phyloP scores from a whole-genome alignment of 2,888 invertebrate species.

The Diplazon laetatorius region DNA sequence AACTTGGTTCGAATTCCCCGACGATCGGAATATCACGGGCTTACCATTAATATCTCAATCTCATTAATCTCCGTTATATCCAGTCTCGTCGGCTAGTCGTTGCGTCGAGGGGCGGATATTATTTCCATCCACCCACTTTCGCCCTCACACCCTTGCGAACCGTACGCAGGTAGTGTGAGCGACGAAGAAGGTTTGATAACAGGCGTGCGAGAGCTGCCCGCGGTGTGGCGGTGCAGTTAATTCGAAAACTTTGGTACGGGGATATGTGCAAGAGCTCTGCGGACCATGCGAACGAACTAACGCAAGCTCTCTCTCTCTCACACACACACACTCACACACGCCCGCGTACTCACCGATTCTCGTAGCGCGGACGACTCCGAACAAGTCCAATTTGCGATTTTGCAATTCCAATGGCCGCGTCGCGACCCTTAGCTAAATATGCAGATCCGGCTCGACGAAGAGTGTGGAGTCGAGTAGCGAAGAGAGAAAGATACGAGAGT shows the following conservation, averaged over 20 bases:
- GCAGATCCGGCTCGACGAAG: conserved; percentile 75
- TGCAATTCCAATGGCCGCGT: conserved; percentile 82
- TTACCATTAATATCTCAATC: conserved; percentile 57
- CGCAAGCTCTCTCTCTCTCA: conserved; percentile 35
- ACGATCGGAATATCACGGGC: conserved; percentile 34
- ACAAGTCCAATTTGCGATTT: conserved; percentile 82
- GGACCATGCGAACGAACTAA: conserved; percentile 26
- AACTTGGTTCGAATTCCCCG: conserved; percentile 23
- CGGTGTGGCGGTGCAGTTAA: conserved; percentile 69
- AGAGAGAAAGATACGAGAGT: too few species aligned
- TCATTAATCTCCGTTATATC: conserved; percentile 60
- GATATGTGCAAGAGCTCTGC: conserved; percentile 31
- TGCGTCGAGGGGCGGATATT: conserved; percentile 53
- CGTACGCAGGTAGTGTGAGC: conserved; percentile 26
- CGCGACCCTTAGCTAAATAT: conserved; percentile 80
- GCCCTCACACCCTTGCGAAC: too few species aligned
- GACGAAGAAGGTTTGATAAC: conserved; percentile 39
- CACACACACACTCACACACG: conserved; percentile 23
- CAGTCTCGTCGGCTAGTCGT: conserved; percentile 47
- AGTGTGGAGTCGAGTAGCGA: conserved; percentile 33
- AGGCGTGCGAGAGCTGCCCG: conserved; percentile 47
- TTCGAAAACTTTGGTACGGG: conserved; percentile 74
- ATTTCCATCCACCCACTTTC: conserved; percentile 49
- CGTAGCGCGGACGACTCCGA: conserved; percentile 69
- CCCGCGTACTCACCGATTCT: conserved; percentile 25